phyloP scores from a whole-genome alignment of 2,113 vertebrate species.

The Eupsittula cactorum region DNA sequence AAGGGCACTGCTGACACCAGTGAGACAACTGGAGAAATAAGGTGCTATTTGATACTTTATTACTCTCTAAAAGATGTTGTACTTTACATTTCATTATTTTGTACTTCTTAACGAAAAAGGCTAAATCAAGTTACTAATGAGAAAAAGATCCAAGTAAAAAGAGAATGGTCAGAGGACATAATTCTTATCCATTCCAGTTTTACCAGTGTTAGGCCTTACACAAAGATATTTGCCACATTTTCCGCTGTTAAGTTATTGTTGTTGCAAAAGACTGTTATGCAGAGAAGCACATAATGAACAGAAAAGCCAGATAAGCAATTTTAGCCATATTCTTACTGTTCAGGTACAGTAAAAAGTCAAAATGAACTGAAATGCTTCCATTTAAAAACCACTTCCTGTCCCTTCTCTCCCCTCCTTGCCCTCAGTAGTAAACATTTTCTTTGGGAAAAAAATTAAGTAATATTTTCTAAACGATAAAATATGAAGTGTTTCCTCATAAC shows the following conservation, averaged over 20 bases:
- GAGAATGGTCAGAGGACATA: not conserved
- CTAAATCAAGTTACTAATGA: not conserved
- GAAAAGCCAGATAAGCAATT: not conserved
- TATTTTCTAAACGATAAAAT: conserved; percentile 18
- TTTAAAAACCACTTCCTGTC: not conserved
- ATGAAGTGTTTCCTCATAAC: not conserved
- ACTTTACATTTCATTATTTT: not conserved
- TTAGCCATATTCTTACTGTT: not conserved
- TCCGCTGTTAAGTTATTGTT: not conserved
- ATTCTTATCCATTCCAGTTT: not conserved
- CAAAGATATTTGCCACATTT: not conserved
- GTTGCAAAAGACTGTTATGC: not conserved
- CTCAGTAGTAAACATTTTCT: not conserved
- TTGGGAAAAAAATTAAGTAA: not conserved
- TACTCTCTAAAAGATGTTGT: not conserved
- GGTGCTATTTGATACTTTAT: not conserved
- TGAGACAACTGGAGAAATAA: not conserved
- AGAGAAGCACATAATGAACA: not conserved
- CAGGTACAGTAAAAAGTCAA: not conserved
- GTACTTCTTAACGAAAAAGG: not conserved
- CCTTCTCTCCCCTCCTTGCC: not conserved
- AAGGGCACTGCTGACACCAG: not conserved
- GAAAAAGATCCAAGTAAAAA: not conserved
- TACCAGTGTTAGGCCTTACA: not conserved
- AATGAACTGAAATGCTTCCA: not conserved